Conservation (phyloP, 2,113 vertebrate genomes). For the Polypterus senegalus region DNA sequence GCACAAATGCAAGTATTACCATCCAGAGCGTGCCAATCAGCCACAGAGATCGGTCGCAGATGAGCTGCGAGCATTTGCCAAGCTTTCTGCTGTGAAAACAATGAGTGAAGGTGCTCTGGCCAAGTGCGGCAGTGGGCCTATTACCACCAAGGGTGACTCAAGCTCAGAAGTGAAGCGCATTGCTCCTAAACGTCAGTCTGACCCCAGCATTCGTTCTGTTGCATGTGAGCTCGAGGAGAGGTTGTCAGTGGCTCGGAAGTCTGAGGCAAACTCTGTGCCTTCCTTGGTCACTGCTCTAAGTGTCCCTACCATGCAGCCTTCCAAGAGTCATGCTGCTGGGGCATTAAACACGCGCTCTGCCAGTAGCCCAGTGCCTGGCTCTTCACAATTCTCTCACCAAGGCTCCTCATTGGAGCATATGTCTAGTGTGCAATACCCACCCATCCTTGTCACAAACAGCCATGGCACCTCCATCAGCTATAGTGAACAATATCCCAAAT, state of each 20-base stretch:
- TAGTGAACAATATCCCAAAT: constrained; percentile 83
- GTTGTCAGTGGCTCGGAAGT: constrained; percentile 68
- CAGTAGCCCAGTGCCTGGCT: constrained; percentile 91
- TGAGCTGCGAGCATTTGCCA: constrained; percentile 94
- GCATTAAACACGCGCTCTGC: constrained; percentile 93
- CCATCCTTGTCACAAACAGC: constrained; percentile 93
- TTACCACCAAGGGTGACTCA: constrained; percentile 61
- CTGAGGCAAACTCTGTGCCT: constrained; percentile 87
- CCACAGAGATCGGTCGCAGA: constrained; percentile 88
- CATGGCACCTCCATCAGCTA: constrained; percentile 83
- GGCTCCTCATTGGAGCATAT: constrained; percentile 85
- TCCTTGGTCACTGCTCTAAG: constrained; percentile 92
- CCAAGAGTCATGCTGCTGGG: constrained; percentile 86
- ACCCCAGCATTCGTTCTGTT: constrained; percentile 89
- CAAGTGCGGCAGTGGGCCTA: constrained; percentile 66
- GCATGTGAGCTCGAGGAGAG: constrained; percentile 80
- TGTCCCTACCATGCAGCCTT: constrained; percentile 82
- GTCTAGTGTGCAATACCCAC: constrained; percentile 87
- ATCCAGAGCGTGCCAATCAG: constrained; percentile 92
- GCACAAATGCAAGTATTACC: constrained; percentile 98
- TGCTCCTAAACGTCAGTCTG: constrained; percentile 89
- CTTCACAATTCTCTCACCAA: constrained; percentile 78
- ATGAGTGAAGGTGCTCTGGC: constrained; percentile 89
- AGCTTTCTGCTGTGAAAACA: constrained; percentile 91
- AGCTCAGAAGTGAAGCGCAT: constrained; percentile 78